phyloP scores from a whole-genome alignment of 2,113 vertebrate genomes.

The Macheiramphus alcinus region DNA sequence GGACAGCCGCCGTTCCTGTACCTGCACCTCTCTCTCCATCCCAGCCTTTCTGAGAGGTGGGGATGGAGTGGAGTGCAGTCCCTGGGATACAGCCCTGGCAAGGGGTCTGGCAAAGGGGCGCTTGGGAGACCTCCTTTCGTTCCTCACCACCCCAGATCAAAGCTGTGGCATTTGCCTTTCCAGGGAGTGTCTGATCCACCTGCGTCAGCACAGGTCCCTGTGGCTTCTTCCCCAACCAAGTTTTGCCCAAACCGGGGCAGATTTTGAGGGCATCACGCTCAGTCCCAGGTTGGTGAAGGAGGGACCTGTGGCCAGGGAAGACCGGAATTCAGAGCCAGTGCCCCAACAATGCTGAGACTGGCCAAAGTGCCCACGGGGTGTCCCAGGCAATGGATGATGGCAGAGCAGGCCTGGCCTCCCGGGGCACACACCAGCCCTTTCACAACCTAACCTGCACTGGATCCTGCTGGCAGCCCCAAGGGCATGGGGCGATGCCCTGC shows the following conservation, averaged over 20 bases:
- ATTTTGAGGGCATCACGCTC: not conserved
- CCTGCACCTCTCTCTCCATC: rapidly evolving
- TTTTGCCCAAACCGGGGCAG: not conserved
- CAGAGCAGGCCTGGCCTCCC: not conserved
- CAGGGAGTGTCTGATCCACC: not conserved
- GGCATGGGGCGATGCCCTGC: not conserved
- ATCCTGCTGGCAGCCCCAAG: not conserved
- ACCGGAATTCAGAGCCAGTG: not conserved
- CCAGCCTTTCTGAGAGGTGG: rapidly evolving
- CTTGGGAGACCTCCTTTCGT: not conserved
- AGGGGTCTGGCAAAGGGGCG: not conserved
- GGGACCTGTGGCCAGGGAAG: not conserved
- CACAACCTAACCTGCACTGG: too few relatives aligned
- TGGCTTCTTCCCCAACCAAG: not conserved
- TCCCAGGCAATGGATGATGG: rapidly evolving
- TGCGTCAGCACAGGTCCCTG: not conserved
- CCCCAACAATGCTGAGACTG: rapidly evolving
- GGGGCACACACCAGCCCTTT: too few relatives aligned
- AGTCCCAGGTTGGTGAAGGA: not conserved
- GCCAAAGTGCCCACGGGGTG: not conserved
- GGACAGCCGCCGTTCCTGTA: not conserved
- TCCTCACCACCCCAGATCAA: not conserved
- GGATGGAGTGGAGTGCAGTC: not conserved
- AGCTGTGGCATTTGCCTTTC: rapidly evolving
- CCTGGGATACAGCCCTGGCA: not conserved